Conservation (phyloP, 2,113 vertebrate genomes). For the Rafetus swinhoei region DNA sequence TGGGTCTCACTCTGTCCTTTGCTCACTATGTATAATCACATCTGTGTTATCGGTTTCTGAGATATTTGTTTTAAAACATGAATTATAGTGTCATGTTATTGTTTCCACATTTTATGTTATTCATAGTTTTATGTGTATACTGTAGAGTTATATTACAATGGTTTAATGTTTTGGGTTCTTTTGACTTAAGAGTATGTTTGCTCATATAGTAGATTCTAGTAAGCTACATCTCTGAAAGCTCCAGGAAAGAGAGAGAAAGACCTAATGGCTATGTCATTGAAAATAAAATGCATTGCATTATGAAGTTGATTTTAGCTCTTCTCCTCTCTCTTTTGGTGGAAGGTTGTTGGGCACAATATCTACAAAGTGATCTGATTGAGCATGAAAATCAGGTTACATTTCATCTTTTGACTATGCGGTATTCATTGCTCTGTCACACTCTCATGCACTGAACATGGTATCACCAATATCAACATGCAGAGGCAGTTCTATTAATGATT, state of each 20-base stretch:
- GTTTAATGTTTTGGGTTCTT: not conserved
- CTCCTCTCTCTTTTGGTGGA: constrained; percentile 53
- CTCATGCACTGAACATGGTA: not conserved
- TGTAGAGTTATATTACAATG: not conserved
- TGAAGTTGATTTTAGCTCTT: constrained; percentile 54
- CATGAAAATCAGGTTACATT: constrained; percentile 59
- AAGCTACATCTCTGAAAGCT: not conserved
- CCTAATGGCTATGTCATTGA: constrained; percentile 11
- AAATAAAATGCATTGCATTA: constrained; percentile 37
- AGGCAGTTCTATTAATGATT: constrained; percentile 34
- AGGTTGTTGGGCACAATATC: constrained; percentile 32
- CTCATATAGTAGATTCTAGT: not conserved
- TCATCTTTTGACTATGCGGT: constrained; percentile 29
- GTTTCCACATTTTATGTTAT: not conserved
- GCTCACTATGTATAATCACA: not conserved
- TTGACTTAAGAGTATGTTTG: not conserved
- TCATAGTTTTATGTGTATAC: not conserved
- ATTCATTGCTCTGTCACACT: constrained; percentile 35
- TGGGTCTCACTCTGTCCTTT: not conserved
- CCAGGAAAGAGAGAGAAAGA: not conserved
- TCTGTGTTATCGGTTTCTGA: not conserved
- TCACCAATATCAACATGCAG: constrained; percentile 9
- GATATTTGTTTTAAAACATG: not conserved
- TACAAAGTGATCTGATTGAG: constrained; percentile 49
- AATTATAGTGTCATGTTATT: not conserved